phyloP scores from a whole-genome alignment of 2,888 invertebrate genomes.

The Helicoverpa assulta region DNA sequence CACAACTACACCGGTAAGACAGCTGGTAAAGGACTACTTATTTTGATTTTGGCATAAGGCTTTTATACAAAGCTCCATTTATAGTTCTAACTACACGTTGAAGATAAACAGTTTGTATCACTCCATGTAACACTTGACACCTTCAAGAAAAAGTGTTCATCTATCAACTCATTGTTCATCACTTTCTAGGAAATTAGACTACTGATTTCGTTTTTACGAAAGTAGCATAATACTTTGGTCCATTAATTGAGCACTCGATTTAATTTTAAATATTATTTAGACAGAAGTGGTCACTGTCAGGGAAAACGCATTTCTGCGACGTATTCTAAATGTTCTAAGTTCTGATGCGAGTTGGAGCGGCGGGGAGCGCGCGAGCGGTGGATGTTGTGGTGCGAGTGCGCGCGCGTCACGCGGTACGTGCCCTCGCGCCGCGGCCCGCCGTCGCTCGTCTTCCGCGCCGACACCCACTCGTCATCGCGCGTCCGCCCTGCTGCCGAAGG shows the following conservation, averaged over 20 bases:
- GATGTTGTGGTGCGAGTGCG: constrained; percentile 92
- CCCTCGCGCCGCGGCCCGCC: constrained; percentile 86
- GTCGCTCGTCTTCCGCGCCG: constrained; percentile 81
- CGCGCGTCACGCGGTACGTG: constrained; percentile 86
- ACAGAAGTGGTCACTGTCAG: constrained; percentile 81
- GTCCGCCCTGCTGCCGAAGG: constrained; percentile 70
- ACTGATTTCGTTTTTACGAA: constrained; percentile 64
- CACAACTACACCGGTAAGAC: constrained; percentile 2
- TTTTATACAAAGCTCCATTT: constrained; percentile 48
- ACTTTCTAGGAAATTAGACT: constrained; percentile 61
- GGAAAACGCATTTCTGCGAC: constrained; percentile 92
- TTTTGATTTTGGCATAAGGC: constrained; percentile 64
- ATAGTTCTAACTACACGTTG: constrained; percentile 35
- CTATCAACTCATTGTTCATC: constrained; percentile 52
- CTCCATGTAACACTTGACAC: constrained; percentile 46
- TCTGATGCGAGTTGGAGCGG: constrained; percentile 91
- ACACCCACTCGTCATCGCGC: constrained; percentile 80
- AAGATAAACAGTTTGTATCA: constrained; percentile 44
- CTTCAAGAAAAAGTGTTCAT: constrained; percentile 49
- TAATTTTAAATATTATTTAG: constrained; percentile 69
- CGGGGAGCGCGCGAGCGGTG: constrained; percentile 88
- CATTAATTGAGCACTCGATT: constrained; percentile 87
- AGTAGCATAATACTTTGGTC: constrained; percentile 85
- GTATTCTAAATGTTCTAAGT: constrained; percentile 91
- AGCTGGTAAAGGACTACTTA: constrained; percentile 19